Percentiles rank a stretch among this genome's conserved stretches.
Conservation (phyloP, 2,797 vertebrate genomes). For the Poeciliopsis turneri region DNA sequence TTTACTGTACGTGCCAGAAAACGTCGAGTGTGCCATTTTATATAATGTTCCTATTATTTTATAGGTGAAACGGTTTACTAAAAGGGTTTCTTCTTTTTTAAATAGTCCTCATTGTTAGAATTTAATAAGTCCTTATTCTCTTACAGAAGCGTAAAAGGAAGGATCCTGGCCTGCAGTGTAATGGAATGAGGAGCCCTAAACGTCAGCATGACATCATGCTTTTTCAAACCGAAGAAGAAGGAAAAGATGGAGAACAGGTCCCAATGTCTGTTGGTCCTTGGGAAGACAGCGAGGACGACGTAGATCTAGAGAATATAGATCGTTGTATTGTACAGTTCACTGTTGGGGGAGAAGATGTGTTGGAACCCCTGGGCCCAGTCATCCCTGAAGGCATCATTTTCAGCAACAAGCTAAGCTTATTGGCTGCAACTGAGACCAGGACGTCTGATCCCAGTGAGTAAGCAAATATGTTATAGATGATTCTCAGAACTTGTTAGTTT, state of each 20-base stretch:
- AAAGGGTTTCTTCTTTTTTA: neutral
- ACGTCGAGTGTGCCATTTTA: neutral
- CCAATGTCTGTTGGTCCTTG: neutral
- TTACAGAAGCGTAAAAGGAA: slow-evolving; percentile 58
- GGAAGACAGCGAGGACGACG: slow-evolving; percentile 26
- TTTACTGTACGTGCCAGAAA: neutral
- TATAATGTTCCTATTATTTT: neutral
- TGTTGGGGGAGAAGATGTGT: slow-evolving; percentile 49
- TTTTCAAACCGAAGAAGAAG: slow-evolving; percentile 52
- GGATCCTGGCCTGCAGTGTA: slow-evolving; percentile 10
- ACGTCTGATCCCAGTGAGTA: slow-evolving; percentile 77
- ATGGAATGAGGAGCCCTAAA: slow-evolving; percentile 54
- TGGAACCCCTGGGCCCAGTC: slow-evolving; percentile 27
- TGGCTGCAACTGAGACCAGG: neutral
- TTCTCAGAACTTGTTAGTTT: neutral
- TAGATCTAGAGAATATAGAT: slow-evolving; percentile 46
- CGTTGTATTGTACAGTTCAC: slow-evolving; percentile 56
- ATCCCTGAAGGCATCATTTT: neutral
- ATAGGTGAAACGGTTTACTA: neutral
- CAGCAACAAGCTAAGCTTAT: neutral
- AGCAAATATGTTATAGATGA: neutral
- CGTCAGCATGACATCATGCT: slow-evolving; percentile 65
- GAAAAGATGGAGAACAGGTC: slow-evolving; percentile 20
- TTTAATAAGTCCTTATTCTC: neutral
- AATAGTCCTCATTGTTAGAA: neutral